Percentiles rank a stretch among this genome's conserved stretches.
These are phyloP conservation scores for Danio choprae DNA, from an alignment of 2,797 vertebrate genomes.

Conservation along the genomic window DNA sequence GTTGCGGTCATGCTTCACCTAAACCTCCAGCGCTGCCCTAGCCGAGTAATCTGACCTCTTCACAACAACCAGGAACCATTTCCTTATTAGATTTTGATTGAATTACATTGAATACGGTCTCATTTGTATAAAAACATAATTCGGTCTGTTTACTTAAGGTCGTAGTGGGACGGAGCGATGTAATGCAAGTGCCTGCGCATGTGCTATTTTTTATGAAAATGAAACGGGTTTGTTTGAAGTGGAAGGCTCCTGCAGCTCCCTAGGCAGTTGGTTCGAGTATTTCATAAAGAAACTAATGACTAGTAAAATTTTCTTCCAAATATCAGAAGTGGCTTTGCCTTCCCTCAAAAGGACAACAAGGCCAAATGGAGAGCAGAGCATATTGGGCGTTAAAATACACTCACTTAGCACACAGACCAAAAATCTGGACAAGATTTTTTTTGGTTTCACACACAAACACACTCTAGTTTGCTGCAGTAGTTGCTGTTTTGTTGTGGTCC, in stretches of 20 bases:
- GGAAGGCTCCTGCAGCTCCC: constrained; percentile 67
- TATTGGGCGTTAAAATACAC: constrained; percentile 71
- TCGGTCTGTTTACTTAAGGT: constrained; percentile 31
- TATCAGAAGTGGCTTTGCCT: constrained; percentile 77
- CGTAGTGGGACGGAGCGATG: constrained; percentile 8
- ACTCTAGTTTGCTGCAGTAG: constrained; percentile 57
- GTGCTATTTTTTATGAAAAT: constrained; percentile 64
- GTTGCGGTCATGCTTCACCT: constrained; percentile 22
- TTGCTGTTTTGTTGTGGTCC: constrained; percentile 57
- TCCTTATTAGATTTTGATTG: constrained; percentile 28
- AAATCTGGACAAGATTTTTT: constrained; percentile 11
- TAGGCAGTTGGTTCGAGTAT: constrained; percentile 64
- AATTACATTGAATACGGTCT: constrained; percentile 31
- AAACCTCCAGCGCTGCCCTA: constrained; percentile 28
- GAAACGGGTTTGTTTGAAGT: constrained; percentile 66
- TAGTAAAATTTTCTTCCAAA: constrained; percentile 76
- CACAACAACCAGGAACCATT: constrained; percentile 21
- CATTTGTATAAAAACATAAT: constrained; percentile 40
- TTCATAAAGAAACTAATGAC: constrained; percentile 76
- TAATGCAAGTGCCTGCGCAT: background rate
- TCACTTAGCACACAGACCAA: constrained; percentile 52
- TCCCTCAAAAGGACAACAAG: constrained; percentile 61
- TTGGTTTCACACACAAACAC: constrained; percentile 19
- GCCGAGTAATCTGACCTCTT: constrained; percentile 15
- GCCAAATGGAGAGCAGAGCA: constrained; percentile 65